Evolutionary conservation across 2,888 invertebrate species (phyloP).

Genomic region (Cremastinae sp.): DNA sequence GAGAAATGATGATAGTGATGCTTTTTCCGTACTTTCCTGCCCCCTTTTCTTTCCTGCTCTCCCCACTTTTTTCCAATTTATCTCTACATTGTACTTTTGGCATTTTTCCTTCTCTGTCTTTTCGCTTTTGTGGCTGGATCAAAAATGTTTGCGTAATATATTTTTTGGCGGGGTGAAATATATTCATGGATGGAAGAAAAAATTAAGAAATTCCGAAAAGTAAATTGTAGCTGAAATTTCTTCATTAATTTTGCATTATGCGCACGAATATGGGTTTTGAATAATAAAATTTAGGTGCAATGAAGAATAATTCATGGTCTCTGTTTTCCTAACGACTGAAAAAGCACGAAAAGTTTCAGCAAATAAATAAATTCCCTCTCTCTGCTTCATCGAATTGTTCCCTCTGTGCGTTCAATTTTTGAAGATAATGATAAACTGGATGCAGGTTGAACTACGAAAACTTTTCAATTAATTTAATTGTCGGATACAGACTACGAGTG

Average conservation of each 20-base stretch:
- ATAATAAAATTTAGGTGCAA: too few relatives aligned
- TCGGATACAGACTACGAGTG: conserved; percentile 17
- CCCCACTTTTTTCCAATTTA: background rate
- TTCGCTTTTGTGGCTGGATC: conserved; percentile 38
- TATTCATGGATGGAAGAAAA: too few relatives aligned
- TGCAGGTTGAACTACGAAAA: background rate
- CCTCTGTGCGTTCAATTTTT: too few relatives aligned
- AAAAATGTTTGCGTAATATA: conserved; percentile 23
- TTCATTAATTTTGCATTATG: too few relatives aligned
- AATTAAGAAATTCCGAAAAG: too few relatives aligned
- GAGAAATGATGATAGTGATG: conserved; percentile 52
- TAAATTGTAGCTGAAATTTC: too few relatives aligned
- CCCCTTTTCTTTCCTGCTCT: conserved; percentile 14
- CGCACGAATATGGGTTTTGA: too few relatives aligned
- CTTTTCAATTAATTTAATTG: conserved; percentile 40
- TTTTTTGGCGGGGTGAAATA: too few relatives aligned
- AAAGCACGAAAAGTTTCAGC: conserved; percentile 11
- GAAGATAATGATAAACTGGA: too few relatives aligned
- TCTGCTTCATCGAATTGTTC: background rate
- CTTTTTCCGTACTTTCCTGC: conserved; percentile 34
- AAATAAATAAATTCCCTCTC: background rate
- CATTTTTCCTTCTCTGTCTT: conserved; percentile 46
- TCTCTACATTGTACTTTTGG: conserved; percentile 18
- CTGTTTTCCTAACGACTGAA: background rate
- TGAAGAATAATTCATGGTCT: too few relatives aligned